phyloP scores from a whole-genome alignment of 2,113 vertebrate genomes.

The Gracilinanus agilis region DNA sequence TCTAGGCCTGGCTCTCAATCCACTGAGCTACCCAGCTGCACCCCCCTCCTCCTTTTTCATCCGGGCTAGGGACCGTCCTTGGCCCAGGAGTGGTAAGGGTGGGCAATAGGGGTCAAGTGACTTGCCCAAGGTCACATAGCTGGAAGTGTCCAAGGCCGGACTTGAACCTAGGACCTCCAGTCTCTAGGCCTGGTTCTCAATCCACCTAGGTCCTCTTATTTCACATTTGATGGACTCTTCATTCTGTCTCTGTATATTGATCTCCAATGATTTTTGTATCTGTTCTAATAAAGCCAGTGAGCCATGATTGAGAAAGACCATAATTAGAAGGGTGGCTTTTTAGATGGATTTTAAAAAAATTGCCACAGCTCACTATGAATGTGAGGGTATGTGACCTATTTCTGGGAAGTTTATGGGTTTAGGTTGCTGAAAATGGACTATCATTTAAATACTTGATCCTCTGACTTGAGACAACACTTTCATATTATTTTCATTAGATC shows the following conservation, averaged over 20 bases:
- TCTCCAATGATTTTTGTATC: background rate
- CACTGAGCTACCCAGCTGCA: no score
- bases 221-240: background rate
- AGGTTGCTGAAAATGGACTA: background rate
- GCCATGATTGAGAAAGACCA: background rate
- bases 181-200: no score
- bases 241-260: background rate
- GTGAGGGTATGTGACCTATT: background rate
- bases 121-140: no score
- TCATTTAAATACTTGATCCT: background rate
- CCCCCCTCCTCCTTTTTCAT: no score
- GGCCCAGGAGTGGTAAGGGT: no score
- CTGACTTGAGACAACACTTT: conserved; percentile 35
- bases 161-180: no score
- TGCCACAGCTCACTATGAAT: background rate
- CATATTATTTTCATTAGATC: conserved; percentile 62
- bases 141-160: no score
- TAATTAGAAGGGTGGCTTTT: background rate
- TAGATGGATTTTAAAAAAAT: background rate
- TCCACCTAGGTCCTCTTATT: background rate
- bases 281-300: background rate
- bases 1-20: no score
- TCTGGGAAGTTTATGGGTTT: background rate
- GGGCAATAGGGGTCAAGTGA: no score
- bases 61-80: no score